Base-by-base conservation (phyloP, 2,888 invertebrate genomes). In the Torymus texanus region DNA sequence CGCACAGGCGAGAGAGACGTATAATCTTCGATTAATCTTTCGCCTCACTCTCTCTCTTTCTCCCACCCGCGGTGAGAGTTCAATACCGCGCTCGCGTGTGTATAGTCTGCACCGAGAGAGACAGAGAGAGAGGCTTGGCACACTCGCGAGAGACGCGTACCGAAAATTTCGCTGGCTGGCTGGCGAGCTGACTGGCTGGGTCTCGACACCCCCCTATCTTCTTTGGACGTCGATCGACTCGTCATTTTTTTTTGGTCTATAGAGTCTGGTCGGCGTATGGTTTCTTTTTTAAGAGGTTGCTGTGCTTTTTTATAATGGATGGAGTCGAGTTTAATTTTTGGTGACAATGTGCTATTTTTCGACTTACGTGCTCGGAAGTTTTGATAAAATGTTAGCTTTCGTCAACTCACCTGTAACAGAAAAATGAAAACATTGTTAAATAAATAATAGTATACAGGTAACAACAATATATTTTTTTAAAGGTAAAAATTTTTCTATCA, bases 1-100 rank as follows among this genome's bases (percentile, higher is more conserved):
- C 41, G 41, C 41, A 62, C 66, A 74, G 24, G 81, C 75, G 80
- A 83, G 79, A 82, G 82, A 83, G 82, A 82, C 65, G 74, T 68
- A 78, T 75, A 78, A 80, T 81, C 78, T 81, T 75, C 75, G 81
- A 80, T 80, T 80, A 80, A 80, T 80, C 80, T 74, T 77, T 75
- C 21, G 73, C 67, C 53, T 58, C 53, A 61, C 51, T 70, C 63
- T 63, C 70, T 21, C 21, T 21, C 21, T 24, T 51, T 70, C 63
- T 63, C 70, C 58, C 61, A 8, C 41, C 41, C 41, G 24, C 73
- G 50, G 13, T 4, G 50, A 41, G 53, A 50, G 65, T 50, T 62
- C 75, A 53, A 53, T 72, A 55, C 41, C 16, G 55, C 55, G 51
- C 2, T 16, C 0, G 29, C 55, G 61, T 53, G 29, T 11, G 14